Evolutionary conservation across 2,797 vertebrate genomes (phyloP).

Genomic region (Dipus sagitta): DNA sequence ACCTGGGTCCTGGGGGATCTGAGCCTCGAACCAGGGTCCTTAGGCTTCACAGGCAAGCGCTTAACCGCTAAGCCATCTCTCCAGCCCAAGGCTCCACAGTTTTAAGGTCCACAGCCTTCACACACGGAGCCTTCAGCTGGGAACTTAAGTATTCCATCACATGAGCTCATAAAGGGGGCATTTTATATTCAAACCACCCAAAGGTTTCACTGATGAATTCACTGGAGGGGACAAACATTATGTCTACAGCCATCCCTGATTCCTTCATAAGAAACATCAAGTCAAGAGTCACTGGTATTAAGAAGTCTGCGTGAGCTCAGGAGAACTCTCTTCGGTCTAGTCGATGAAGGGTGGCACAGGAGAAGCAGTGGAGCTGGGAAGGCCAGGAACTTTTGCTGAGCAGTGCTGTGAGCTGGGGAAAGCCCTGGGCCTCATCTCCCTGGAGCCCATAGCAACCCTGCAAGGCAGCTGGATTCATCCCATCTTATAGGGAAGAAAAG

Average conservation of each 20-base stretch:
- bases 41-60: no score
- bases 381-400: no score
- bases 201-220: neutral
- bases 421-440: neutral
- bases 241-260: neutral
- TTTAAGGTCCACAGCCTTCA: no score
- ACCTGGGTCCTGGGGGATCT: no score
- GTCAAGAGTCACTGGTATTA: neutral
- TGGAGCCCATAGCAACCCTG: no score
- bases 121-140: no score
- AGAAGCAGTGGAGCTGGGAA: fast-evolving
- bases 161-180: no score
- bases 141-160: no score
- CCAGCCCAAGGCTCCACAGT: no score
- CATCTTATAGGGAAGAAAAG: neutral
- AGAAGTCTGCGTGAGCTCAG: neutral
- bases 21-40: no score
- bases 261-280: neutral
- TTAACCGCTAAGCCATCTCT: no score
- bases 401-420: neutral
- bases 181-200: no score
- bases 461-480: neutral
- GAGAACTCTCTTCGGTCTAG: neutral
- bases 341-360: neutral
- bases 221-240: neutral